Percentiles rank a stretch among this genome's conserved stretches.
These are phyloP conservation scores for Drosophila putrida DNA, from an alignment of 2,888 invertebrate species.

Conservation along the genomic window DNA sequence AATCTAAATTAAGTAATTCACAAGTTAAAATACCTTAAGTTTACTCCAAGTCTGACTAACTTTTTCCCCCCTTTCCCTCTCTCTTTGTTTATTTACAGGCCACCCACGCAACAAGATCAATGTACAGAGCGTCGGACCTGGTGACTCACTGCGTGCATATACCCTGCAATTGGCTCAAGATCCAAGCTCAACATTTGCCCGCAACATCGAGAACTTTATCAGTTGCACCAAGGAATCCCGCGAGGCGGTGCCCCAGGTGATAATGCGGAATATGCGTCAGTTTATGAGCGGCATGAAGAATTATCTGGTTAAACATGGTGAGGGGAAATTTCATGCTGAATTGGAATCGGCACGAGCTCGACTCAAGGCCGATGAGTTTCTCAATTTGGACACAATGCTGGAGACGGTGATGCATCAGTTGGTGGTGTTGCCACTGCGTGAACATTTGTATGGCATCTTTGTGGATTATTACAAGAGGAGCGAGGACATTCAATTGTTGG, in stretches of 20 bases:
- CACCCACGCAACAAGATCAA: constrained; percentile 88
- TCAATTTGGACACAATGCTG: constrained; percentile 97
- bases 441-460: constrained; percentile 93
- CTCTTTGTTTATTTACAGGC: constrained; percentile 86
- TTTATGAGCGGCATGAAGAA: constrained; percentile 99
- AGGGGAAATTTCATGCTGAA: constrained; percentile 95
- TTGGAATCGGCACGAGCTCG: constrained; percentile 89
- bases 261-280: constrained; percentile 96
- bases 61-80: background rate
- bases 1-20: no score
- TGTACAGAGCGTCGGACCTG: constrained; percentile 87
- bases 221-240: constrained; percentile 96
- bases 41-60: background rate
- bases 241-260: constrained; percentile 94
- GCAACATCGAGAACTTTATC: constrained; percentile 96
- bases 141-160: constrained; percentile 91
- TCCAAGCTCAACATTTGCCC: constrained; percentile 95
- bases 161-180: constrained; percentile 93
- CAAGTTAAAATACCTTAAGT: no score
- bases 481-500: constrained; percentile 90
- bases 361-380: constrained; percentile 95
- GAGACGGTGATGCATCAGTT: constrained; percentile 97
- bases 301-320: constrained; percentile 97
- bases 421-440: constrained; percentile 94
- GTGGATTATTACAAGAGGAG: constrained; percentile 94